phyloP scores from a whole-genome alignment of 2,113 vertebrate species.

The Micromys minutus region DNA sequence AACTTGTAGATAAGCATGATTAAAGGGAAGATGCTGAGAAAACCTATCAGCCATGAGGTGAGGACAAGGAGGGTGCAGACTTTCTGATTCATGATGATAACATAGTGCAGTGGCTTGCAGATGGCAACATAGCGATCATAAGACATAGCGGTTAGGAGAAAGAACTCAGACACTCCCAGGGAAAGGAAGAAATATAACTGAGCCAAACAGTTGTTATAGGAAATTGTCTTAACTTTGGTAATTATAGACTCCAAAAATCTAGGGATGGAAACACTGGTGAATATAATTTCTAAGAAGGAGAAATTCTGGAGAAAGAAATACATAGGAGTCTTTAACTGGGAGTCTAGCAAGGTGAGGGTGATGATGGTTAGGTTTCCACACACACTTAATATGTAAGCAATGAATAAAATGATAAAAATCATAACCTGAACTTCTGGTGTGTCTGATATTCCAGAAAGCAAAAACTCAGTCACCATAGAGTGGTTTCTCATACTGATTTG shows the following conservation, averaged over 20 bases:
- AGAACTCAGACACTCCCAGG: too few relatives aligned
- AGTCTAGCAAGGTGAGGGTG: background rate
- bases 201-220: too few relatives aligned
- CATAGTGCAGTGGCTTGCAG: slow-evolving; percentile 68
- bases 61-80: slow-evolving; percentile 52
- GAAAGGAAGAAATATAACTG: too few relatives aligned
- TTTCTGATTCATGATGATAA: slow-evolving; percentile 50
- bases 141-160: too few relatives aligned
- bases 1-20: slow-evolving; percentile 46
- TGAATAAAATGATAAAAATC: slow-evolving; percentile 52
- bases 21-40: slow-evolving; percentile 39
- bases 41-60: background rate
- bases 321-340: slow-evolving; percentile 41
- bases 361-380: slow-evolving; percentile 52
- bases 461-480: background rate
- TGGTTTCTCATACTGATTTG: background rate
- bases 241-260: too few relatives aligned
- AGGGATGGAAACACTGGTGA: too few relatives aligned
- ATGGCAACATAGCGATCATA: slow-evolving; percentile 50
- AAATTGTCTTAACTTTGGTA: too few relatives aligned
- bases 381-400: slow-evolving; percentile 35
- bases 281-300: background rate
- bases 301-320: too few relatives aligned
- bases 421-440: background rate
- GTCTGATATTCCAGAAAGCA: slow-evolving; percentile 6